Evolutionary conservation across 2,797 vertebrate genomes (phyloP), one percentile per base, ranked within the genome.

Genomic region (Pipistrellus kuhlii): DNA sequence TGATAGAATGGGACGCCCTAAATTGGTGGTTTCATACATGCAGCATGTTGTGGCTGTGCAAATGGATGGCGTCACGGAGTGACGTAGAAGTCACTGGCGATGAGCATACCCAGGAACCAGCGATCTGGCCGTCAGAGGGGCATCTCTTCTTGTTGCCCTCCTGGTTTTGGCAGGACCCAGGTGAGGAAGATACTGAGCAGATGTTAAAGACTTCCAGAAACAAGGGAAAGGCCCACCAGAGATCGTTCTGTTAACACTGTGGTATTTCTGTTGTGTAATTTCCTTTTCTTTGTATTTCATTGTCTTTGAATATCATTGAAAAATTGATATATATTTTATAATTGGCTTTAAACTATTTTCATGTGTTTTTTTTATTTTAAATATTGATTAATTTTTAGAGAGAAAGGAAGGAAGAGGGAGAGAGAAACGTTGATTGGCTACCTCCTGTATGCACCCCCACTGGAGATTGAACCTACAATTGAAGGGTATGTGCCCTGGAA

Each of bases 191-290:
- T 15, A 27, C 1, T 53, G 75, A 55, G 17, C n/a, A 25, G 20
- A 62, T 30, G 14, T 62, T 66, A 80, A 46, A 86, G 88, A 41
- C 62, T 27, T 68, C 4, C 21, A 1, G 91, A 64, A 88, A 30
- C 32, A 11, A 35, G 35, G 20, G 57, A 23, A 30, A 41, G 10
- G 20, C 55, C 32, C 38, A 53, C 9, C 20, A 77, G 38, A 73
- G 32, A 46, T 59, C 0, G 8, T 25, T 57, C 25, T 88, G 0
- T 35, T 84, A 57, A 59, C 7, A 21, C 21, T 23, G 81, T 23
- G 81, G n/a, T 68, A 59, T 21, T 78, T 89, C 41, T 95, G 68
- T 44, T 75, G 20, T 88, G 59, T 57, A 62, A 62, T 68, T 94
- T 35, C 8, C 35, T 32, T 87, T 92, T 71, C 6, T 64, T 5